Conservation (phyloP, 2,113 vertebrate genomes). For the Parotia lawesii region DNA sequence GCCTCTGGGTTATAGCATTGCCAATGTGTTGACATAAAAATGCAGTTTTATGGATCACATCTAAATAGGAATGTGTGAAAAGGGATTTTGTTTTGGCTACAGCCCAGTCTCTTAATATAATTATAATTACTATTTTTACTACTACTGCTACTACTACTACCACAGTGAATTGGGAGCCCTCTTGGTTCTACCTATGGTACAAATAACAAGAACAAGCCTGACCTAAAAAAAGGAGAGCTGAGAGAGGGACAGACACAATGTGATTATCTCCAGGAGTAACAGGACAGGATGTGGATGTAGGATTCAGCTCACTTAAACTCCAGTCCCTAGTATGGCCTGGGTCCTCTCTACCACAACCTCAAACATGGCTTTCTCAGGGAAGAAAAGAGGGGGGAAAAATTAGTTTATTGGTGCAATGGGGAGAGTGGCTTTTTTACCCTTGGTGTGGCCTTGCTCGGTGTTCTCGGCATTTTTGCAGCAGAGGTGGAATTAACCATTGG, state of each 20-base stretch:
- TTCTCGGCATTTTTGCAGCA: accelerated
- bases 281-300: neutral
- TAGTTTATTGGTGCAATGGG: neutral
- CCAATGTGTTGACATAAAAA: constrained; percentile 47
- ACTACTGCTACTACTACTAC: neutral
- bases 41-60: constrained; percentile 39
- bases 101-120: constrained; percentile 30
- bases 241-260: neutral
- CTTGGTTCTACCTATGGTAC: neutral
- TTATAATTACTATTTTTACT: constrained; percentile 56
- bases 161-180: neutral
- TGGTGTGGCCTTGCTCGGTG: accelerated
- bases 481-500: neutral
- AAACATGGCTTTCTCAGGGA: neutral
- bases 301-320: neutral
- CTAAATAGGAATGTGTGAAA: constrained; percentile 40
- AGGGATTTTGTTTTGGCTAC: constrained; percentile 45
- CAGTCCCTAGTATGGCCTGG: neutral
- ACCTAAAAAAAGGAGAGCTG: neutral
- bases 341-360: neutral
- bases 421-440: neutral
- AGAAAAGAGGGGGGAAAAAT: accelerated
- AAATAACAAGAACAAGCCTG: neutral
- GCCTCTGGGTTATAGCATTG: neutral
- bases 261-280: neutral